Evolutionary conservation across 37 sponge, comb jelly and placozoan genomes (phyloP).

Genomic region (Aplysina aerophoba): DNA sequence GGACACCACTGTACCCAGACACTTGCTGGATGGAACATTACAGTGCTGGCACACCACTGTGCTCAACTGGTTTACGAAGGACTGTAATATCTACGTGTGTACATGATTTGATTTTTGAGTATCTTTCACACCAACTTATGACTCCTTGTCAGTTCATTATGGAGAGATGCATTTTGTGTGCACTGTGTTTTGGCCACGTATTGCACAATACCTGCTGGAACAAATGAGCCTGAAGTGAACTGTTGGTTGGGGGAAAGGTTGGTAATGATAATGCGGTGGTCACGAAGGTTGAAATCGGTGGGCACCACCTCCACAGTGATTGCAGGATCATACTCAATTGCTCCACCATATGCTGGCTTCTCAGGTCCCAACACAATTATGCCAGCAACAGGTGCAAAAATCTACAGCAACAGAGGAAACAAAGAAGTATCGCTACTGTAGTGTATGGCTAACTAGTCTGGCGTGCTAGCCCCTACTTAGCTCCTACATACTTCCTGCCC

Average conservation of each 20-base stretch:
- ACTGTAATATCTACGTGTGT: no score
- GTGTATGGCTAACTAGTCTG: no score
- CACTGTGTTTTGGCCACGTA: neutral
- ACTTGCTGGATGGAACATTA: no score
- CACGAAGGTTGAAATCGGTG: conserved; percentile 56
- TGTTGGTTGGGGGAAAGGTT: conserved; percentile 47
- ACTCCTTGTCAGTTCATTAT: neutral
- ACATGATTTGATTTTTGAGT: neutral
- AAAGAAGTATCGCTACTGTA: neutral
- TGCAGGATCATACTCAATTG: conserved; percentile 5
- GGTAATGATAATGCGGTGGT: conserved; percentile 50
- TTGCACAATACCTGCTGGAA: neutral
- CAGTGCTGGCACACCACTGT: no score
- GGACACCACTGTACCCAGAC: no score
- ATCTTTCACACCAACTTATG: neutral
- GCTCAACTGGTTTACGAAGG: no score
- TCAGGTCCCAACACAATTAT: conserved; percentile 18
- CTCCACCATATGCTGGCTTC: neutral
- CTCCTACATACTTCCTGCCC: no score
- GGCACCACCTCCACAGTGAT: conserved; percentile 49
- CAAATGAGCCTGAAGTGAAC: neutral
- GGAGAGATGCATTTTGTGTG: neutral
- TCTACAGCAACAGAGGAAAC: conserved; percentile 34
- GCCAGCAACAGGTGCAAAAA: conserved; percentile 74
- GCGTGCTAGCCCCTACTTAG: no score